These are phyloP conservation scores for Vespertilio murinus DNA, from an alignment of 2,797 vertebrate species.

Conservation along the genomic window DNA sequence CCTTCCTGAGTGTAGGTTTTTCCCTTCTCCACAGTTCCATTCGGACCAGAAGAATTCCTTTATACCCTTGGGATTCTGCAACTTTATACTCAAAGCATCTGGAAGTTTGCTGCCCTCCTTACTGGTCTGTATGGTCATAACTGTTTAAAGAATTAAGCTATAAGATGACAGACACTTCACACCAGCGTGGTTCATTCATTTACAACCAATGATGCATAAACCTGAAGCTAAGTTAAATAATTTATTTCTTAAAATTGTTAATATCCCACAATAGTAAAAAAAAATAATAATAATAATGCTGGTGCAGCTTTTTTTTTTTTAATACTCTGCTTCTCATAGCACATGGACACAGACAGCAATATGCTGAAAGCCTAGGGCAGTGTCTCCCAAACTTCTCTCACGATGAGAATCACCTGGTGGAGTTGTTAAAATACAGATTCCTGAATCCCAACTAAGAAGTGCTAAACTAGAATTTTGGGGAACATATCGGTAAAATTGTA, in stretches of 20 bases:
- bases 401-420: no score
- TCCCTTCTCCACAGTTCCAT: slow-evolving; percentile 36
- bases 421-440: no score
- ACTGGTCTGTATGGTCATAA: slow-evolving; percentile 24
- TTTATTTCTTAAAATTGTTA: neutral
- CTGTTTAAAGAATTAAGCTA: slow-evolving; percentile 50
- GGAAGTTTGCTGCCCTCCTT: slow-evolving; percentile 52
- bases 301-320: neutral
- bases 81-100: slow-evolving; percentile 61
- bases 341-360: neutral
- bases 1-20: slow-evolving; percentile 37
- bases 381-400: no score
- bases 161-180: slow-evolving; percentile 24
- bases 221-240: slow-evolving; percentile 38
- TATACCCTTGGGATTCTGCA: slow-evolving; percentile 54
- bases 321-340: slow-evolving; percentile 8
- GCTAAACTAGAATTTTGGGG: no score
- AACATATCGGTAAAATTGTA: no score
- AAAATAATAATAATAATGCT: slow-evolving; percentile 4
- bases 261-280: neutral
- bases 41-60: slow-evolving; percentile 51
- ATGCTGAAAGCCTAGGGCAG: neutral
- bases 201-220: slow-evolving; percentile 30
- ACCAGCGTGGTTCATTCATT: slow-evolving; percentile 25
- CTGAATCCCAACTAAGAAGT: no score